Percentiles rank a stretch among this genome's conserved stretches.
Conservation (phyloP, 2,888 invertebrate species). For the Amorpha juglandis region DNA sequence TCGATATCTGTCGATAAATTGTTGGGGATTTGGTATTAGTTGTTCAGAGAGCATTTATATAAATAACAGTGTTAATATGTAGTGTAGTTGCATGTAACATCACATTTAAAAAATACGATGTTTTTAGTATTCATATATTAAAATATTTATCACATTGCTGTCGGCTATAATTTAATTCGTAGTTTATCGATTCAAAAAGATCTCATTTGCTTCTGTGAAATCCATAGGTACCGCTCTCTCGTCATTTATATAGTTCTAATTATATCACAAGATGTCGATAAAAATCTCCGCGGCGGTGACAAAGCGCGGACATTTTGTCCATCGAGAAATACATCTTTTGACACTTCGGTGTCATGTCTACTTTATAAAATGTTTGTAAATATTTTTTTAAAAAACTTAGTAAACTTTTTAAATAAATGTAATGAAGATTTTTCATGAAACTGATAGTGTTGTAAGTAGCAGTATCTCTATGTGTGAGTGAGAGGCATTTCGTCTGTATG, state of each 20-base stretch:
- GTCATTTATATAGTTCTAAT: neutral
- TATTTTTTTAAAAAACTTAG: conserved; percentile 63
- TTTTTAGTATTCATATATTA: neutral
- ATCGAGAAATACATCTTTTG: neutral
- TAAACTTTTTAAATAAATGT: conserved; percentile 56
- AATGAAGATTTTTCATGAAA: conserved; percentile 51
- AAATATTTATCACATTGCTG: neutral
- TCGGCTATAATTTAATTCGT: neutral
- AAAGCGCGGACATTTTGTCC: conserved; percentile 13
- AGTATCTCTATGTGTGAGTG: conserved; percentile 38
- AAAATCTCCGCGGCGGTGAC: conserved; percentile 13
- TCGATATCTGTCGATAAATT: conserved; percentile 21
- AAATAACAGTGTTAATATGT: neutral
- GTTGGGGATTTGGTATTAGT: neutral
- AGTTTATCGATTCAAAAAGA: neutral
- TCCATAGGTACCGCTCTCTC: conserved; percentile 4
- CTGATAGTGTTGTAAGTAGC: conserved; percentile 54
- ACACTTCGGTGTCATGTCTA: conserved; percentile 1
- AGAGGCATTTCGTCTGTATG: conserved; percentile 35
- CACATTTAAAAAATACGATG: conserved; percentile 11
- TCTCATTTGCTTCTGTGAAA: neutral
- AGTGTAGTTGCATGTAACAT: neutral
- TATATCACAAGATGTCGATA: conserved; percentile 15
- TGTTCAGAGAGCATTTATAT: conserved; percentile 19
- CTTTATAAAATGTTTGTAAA: conserved; percentile 56